Evolutionary conservation across 2,113 vertebrate genomes (phyloP).

Genomic region (Notothenia rossii): DNA sequence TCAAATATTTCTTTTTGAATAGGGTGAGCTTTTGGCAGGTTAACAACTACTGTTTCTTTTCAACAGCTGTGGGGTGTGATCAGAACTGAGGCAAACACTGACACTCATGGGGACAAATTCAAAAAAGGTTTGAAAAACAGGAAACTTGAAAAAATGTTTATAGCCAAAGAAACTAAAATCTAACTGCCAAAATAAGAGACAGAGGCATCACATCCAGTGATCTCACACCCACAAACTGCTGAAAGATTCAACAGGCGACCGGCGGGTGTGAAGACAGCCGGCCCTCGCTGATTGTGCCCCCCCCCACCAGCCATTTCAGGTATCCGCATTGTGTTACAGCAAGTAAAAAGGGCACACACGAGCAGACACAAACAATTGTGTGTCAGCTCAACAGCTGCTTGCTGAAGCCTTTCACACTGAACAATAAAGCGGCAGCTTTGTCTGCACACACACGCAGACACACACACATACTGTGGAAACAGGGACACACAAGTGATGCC

Average conservation of each 20-base stretch:
- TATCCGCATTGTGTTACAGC: constrained; percentile 65
- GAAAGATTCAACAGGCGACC: constrained; percentile 28
- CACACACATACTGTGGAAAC: constrained; percentile 4
- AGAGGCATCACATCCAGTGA: not conserved
- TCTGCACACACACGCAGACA: not conserved
- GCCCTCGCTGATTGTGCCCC: constrained; percentile 13
- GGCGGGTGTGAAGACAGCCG: constrained; percentile 19
- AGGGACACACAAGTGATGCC: constrained; percentile 23
- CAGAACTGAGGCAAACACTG: constrained; percentile 14
- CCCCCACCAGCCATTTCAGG: constrained; percentile 47
- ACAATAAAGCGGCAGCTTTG: constrained; percentile 37
- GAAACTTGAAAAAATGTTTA: constrained; percentile 2
- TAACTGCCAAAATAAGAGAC: not conserved
- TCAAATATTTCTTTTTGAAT: not conserved
- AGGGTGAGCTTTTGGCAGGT: constrained; percentile 20
- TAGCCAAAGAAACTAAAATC: not conserved
- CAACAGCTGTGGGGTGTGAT: not conserved
- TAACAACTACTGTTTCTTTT: constrained; percentile 23
- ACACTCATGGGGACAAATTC: constrained; percentile 8
- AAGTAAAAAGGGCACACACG: constrained; percentile 43
- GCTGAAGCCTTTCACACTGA: constrained; percentile 48
- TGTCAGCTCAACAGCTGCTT: constrained; percentile 39
- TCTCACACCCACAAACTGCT: constrained; percentile 8
- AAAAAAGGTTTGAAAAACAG: not conserved
- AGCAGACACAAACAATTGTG: constrained; percentile 42